phyloP scores from a whole-genome alignment of 2,888 invertebrate genomes.

The Hesperia comma region DNA sequence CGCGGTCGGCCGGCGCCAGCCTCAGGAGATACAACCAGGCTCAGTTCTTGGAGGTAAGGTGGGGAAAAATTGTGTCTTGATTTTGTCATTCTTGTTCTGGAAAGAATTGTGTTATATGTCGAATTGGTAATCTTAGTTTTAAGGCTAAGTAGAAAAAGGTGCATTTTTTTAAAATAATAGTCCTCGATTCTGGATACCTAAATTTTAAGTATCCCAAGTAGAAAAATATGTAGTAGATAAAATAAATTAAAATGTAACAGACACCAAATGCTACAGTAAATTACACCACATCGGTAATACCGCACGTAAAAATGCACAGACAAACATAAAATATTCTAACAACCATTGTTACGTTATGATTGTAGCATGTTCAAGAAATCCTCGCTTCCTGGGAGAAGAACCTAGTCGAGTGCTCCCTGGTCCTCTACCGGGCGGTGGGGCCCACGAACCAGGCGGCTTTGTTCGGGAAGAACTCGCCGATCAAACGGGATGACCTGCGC shows the following conservation, averaged over 20 bases:
- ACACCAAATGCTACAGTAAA: too few relatives aligned
- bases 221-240: too few relatives aligned
- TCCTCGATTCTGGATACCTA: too few relatives aligned
- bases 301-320: too few relatives aligned
- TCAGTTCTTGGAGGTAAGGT: constrained; percentile 86
- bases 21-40: constrained; percentile 91
- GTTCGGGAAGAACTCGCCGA: constrained; percentile 89
- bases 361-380: constrained; percentile 90
- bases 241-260: too few relatives aligned
- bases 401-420: constrained; percentile 86
- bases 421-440: constrained; percentile 91
- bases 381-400: constrained; percentile 87
- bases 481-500: constrained; percentile 85
- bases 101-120: too few relatives aligned
- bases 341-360: neutral
- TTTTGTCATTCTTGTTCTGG: too few relatives aligned
- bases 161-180: too few relatives aligned
- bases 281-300: too few relatives aligned
- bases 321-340: neutral
- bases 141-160: too few relatives aligned
- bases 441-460: constrained; percentile 88
- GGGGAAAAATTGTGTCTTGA: neutral
- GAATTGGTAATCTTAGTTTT: too few relatives aligned
- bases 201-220: too few relatives aligned
- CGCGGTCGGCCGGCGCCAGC: constrained; percentile 92